A percentile compares a stretch with the other conserved stretches of the same genome.
Conservation (phyloP, 2,113 vertebrate species). For the Oryctolagus cuniculus region DNA sequence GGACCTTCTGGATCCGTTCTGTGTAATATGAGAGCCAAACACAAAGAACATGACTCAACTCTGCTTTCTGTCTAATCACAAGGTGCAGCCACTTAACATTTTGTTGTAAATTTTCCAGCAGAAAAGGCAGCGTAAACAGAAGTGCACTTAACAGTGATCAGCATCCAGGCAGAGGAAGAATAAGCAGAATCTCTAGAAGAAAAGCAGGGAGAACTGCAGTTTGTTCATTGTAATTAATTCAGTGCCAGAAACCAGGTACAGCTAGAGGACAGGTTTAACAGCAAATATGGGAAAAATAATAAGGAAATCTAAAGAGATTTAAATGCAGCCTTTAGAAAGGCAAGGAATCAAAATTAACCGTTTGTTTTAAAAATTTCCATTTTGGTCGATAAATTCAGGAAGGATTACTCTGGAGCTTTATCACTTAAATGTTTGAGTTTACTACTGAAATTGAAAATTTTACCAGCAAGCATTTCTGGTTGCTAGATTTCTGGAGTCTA, state of each 20-base stretch:
- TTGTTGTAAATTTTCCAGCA: not conserved
- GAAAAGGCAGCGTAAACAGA: not conserved
- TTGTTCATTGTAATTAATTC: not conserved
- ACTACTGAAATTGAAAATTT: not conserved
- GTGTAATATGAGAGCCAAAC: not conserved
- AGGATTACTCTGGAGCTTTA: not conserved
- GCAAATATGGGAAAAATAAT: not conserved
- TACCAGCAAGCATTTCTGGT: not conserved
- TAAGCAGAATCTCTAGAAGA: not conserved
- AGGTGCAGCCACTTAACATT: not conserved
- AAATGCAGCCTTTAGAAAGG: not conserved
- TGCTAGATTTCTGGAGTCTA: not conserved
- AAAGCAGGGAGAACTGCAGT: not conserved
- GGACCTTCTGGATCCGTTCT: not conserved
- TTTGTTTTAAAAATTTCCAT: constrained; percentile 34
- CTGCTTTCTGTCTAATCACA: not conserved
- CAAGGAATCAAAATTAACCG: not conserved
- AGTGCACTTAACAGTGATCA: not conserved
- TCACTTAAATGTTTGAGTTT: not conserved
- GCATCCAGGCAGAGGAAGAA: not conserved
- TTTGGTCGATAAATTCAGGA: constrained; percentile 29
- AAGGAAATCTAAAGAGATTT: not conserved
- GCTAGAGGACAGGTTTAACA: not conserved
- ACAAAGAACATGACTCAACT: not conserved
- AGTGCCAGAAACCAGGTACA: not conserved